Evolutionary conservation across 2,888 invertebrate genomes (phyloP).

Genomic region (Dinocampus coccinellae): DNA sequence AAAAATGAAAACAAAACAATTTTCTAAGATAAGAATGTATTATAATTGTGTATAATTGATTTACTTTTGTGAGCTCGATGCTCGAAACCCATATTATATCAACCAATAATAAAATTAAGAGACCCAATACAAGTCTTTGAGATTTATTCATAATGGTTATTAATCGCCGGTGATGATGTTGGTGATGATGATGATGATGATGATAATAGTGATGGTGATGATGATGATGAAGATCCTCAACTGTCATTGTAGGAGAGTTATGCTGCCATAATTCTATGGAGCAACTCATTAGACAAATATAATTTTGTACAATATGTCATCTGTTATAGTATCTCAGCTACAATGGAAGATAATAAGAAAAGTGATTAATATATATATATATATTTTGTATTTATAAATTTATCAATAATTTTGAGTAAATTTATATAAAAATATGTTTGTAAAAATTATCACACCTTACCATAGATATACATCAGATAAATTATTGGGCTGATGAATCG

Average conservation of each 20-base stretch:
- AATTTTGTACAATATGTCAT: background rate
- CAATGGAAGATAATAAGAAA: background rate
- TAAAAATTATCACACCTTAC: too few relatives aligned
- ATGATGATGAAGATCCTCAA: conserved; percentile 62
- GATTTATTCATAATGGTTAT: conserved; percentile 74
- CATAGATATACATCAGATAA: background rate
- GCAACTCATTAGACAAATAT: conserved; percentile 58
- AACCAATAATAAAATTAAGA: conserved; percentile 88
- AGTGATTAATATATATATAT: background rate
- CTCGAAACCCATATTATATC: conserved; percentile 97
- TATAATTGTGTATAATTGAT: conserved; percentile 22
- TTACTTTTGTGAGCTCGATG: conserved; percentile 93
- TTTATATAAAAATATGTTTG: too few relatives aligned
- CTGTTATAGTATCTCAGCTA: background rate
- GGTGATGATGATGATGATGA: background rate
- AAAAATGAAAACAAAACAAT: background rate
- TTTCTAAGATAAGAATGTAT: background rate
- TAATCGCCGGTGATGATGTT: conserved; percentile 46
- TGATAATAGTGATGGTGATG: background rate
- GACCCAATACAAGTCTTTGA: conserved; percentile 85
- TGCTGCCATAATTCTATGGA: conserved; percentile 65
- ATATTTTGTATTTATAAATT: background rate
- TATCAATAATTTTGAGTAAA: too few relatives aligned
- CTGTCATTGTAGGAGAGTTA: conserved; percentile 63
- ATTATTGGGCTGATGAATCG: background rate